Conservation (phyloP, 2,888 invertebrate genomes). For the Hypomecis atomaria region DNA sequence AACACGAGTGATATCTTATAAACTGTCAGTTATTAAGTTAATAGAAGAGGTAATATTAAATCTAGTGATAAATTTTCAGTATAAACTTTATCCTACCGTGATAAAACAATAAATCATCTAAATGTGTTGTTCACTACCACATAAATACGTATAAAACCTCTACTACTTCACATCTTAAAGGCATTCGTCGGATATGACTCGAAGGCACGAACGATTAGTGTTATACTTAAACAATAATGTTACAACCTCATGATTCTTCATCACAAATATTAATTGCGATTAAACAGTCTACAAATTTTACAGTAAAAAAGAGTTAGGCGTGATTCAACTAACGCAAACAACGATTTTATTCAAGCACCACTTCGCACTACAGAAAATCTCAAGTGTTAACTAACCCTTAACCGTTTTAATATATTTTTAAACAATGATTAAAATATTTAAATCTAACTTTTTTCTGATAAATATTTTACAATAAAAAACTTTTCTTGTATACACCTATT, state of each 20-base stretch:
- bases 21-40: slow-evolving; percentile 35
- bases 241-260: slow-evolving; percentile 53
- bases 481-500: slow-evolving; percentile 77
- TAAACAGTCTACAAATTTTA: slow-evolving; percentile 48
- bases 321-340: slow-evolving; percentile 49
- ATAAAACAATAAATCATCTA: slow-evolving; percentile 63
- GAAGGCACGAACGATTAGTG: slow-evolving; percentile 76
- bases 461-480: slow-evolving; percentile 76
- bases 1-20: slow-evolving; percentile 50
- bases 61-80: slow-evolving; percentile 47
- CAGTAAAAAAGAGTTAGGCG: slow-evolving; percentile 32
- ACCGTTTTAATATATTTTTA: slow-evolving; percentile 62
- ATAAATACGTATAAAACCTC: slow-evolving; percentile 71
- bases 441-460: slow-evolving; percentile 63
- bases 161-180: slow-evolving; percentile 75
- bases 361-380: slow-evolving; percentile 60
- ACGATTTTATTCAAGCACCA: slow-evolving; percentile 68
- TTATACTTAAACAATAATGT: slow-evolving; percentile 58
- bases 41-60: slow-evolving; percentile 25
- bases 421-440: slow-evolving; percentile 66
- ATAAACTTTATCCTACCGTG: slow-evolving; percentile 55
- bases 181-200: slow-evolving; percentile 81
- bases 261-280: slow-evolving; percentile 59
- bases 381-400: slow-evolving; percentile 67
- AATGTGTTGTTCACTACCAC: slow-evolving; percentile 62